These are phyloP conservation scores for Caenorhabditis auriculariae DNA, from an alignment of 2,888 invertebrate species.

Conservation along the genomic window DNA sequence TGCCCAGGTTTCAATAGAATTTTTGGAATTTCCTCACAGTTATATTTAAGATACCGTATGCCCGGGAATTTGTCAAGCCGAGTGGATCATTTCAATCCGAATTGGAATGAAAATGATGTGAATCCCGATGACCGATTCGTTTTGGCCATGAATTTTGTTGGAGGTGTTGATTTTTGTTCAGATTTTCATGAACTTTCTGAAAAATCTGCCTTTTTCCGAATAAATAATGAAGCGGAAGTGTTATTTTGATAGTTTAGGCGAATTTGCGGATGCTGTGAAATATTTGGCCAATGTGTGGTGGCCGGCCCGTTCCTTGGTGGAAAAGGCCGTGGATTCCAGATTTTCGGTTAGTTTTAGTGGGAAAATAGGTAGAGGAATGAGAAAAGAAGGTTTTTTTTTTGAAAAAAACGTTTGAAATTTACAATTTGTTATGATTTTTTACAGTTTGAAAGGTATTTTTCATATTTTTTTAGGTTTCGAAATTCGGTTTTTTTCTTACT, in stretches of 20 bases:
- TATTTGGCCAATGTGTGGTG: constrained; percentile 76
- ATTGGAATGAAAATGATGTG: constrained; percentile 75
- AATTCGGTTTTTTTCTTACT: neutral
- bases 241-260: constrained; percentile 77
- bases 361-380: constrained; percentile 10
- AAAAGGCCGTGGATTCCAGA: constrained; percentile 74
- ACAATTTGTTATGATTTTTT: no score
- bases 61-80: constrained; percentile 66
- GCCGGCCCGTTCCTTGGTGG: constrained; percentile 80
- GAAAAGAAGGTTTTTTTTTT: no score
- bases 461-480: neutral
- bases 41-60: constrained; percentile 41
- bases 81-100: constrained; percentile 78
- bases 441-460: no score
- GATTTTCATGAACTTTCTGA: neutral
- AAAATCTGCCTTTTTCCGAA: constrained; percentile 68
- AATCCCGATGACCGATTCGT: constrained; percentile 62
- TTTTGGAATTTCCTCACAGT: neutral
- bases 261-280: constrained; percentile 75
- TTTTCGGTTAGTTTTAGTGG: constrained; percentile 62
- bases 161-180: constrained; percentile 1
- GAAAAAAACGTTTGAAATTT: no score
- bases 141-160: constrained; percentile 63
- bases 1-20: constrained; percentile 33
- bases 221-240: constrained; percentile 67